Evolutionary conservation across 2,888 invertebrate species (phyloP).

Genomic region (Pimpla rufipes): DNA sequence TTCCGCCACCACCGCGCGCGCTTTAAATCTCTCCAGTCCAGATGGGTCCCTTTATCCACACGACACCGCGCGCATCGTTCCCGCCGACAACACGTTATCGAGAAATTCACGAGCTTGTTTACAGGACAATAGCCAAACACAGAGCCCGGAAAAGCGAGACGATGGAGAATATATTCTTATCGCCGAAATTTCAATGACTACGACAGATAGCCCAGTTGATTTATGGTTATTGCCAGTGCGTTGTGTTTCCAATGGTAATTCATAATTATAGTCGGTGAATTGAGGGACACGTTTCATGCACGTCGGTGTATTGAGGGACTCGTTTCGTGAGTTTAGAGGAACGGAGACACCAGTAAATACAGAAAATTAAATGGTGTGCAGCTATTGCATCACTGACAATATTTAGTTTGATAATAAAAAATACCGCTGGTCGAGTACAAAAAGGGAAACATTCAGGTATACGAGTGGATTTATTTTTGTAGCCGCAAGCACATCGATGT

Average conservation of each 20-base stretch:
- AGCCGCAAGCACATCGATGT: no score
- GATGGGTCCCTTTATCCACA: slow-evolving; percentile 51
- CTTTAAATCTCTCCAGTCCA: slow-evolving; percentile 51
- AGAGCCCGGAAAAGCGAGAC: background rate
- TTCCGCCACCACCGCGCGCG: background rate
- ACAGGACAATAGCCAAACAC: slow-evolving; percentile 48
- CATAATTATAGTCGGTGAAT: background rate
- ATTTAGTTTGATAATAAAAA: no score
- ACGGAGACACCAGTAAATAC: no score
- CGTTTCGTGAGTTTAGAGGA: no score
- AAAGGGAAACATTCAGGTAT: no score
- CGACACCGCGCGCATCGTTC: slow-evolving; percentile 47
- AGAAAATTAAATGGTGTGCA: no score
- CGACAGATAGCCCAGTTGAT: background rate
- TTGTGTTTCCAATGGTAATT: background rate
- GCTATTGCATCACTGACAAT: no score
- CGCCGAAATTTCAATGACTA: slow-evolving; percentile 5
- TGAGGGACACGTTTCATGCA: background rate
- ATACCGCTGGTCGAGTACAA: no score
- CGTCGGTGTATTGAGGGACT: background rate
- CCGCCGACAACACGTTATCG: slow-evolving; percentile 66
- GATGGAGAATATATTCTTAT: slow-evolving; percentile 12
- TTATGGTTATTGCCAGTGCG: background rate
- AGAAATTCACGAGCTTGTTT: slow-evolving; percentile 69
- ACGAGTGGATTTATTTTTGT: no score